These are phyloP conservation scores for Ptychodera flava DNA, from an alignment of 35 echinoderm and acorn worm species.

Conservation along the genomic window DNA sequence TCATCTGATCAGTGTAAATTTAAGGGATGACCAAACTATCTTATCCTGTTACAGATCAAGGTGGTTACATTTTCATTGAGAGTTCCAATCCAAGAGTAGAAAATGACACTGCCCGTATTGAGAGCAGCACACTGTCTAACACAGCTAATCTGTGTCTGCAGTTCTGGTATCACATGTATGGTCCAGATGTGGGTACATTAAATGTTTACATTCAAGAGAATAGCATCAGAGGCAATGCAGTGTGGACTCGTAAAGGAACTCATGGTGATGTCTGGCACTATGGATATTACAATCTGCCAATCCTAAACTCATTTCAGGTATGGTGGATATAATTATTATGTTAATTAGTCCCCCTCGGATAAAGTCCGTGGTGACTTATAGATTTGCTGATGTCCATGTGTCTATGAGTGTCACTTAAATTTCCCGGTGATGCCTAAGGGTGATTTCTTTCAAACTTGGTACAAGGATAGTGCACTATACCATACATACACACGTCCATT, in stretches of 20 bases:
- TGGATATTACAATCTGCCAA: neutral
- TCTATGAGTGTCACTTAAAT: no score
- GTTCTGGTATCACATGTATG: neutral
- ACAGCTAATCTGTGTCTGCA: neutral
- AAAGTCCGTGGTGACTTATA: no score
- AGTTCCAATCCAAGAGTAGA: constrained; percentile 39
- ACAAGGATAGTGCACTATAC: no score
- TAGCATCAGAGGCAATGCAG: neutral
- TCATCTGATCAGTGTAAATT: no score
- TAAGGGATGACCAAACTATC: no score
- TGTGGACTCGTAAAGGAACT: neutral
- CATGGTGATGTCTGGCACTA: neutral
- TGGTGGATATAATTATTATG: no score
- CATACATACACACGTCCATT: no score
- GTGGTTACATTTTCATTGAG: constrained; percentile 58
- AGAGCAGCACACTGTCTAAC: constrained; percentile 14
- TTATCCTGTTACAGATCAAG: neutral
- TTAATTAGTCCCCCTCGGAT: no score
- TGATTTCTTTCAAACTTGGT: no score
- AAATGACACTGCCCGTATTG: constrained; percentile 46
- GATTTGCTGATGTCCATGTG: no score
- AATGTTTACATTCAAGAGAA: neutral
- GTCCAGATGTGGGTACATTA: neutral
- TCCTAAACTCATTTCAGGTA: neutral
- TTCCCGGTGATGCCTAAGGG: no score